Evolutionary conservation across 1,140 invertebrate genomes (phyloP).

Genomic region (Procambarus virginalis): DNA sequence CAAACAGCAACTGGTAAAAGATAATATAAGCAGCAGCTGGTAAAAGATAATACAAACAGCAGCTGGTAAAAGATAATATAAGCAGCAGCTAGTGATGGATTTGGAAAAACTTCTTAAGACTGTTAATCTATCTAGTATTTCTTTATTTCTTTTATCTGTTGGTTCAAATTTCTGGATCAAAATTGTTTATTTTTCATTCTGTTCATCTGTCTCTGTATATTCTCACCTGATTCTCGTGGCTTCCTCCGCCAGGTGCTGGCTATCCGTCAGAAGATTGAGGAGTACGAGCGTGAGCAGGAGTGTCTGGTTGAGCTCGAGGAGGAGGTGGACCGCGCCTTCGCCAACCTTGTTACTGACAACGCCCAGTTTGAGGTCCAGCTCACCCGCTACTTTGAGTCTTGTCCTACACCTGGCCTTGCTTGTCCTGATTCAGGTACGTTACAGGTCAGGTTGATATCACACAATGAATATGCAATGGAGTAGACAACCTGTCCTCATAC

Average conservation of each 20-base stretch:
- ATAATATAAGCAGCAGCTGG: too few species aligned
- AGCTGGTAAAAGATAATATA: too few species aligned
- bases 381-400: slow-evolving; percentile 53
- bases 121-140: too few species aligned
- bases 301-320: slow-evolving; percentile 37
- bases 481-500: too few species aligned
- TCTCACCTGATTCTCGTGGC: background rate
- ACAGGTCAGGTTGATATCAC: too few species aligned
- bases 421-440: slow-evolving; percentile 18
- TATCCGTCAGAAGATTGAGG: slow-evolving; percentile 14
- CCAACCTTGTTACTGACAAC: slow-evolving; percentile 40
- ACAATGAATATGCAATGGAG: too few species aligned
- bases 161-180: too few species aligned
- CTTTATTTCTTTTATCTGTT: too few species aligned
- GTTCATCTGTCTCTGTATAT: background rate
- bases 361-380: slow-evolving; percentile 59
- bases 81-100: too few species aligned
- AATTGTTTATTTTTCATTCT: background rate
- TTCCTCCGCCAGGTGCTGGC: slow-evolving; percentile 7
- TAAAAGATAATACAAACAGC: too few species aligned
- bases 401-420: background rate
- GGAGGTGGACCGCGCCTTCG: slow-evolving; percentile 50
- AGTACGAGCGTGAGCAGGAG: slow-evolving; percentile 37
- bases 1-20: too few species aligned
- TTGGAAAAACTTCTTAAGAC: too few species aligned